phyloP scores from a whole-genome alignment of 2,113 vertebrate genomes.

The Caranx melampygus region DNA sequence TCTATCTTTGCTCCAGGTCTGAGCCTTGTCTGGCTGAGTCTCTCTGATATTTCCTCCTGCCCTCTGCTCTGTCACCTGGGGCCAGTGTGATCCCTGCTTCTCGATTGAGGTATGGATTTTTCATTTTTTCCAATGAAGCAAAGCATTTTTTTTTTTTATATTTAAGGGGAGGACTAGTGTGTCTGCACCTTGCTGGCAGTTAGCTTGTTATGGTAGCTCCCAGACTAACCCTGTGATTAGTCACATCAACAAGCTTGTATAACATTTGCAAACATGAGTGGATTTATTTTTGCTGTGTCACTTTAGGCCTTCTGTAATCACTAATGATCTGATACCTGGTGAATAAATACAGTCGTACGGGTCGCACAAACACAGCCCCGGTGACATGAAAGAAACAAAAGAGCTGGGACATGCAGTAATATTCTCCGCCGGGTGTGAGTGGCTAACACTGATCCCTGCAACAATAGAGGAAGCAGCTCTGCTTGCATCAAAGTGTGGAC shows the following conservation, averaged over 20 bases:
- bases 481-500: background rate
- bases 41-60: no score
- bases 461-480: background rate
- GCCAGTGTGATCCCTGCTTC: no score
- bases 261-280: background rate
- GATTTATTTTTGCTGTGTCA: background rate
- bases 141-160: no score
- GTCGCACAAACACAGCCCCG: background rate
- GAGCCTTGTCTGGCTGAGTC: no score
- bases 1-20: background rate
- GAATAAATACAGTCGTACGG: background rate
- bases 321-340: background rate
- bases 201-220: no score
- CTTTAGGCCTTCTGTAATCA: background rate
- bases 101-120: no score
- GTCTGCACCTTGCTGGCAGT: no score
- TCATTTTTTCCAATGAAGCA: no score
- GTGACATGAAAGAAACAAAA: background rate
- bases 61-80: no score
- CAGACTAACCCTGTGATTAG: background rate
- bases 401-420: background rate
- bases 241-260: background rate
- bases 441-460: background rate
- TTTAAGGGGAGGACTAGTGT: no score
- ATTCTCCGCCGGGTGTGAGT: background rate